A percentile compares a stretch with the other conserved stretches of the same genome.
Conservation (phyloP, 2,888 invertebrate species). For the Synergus itoensis region DNA sequence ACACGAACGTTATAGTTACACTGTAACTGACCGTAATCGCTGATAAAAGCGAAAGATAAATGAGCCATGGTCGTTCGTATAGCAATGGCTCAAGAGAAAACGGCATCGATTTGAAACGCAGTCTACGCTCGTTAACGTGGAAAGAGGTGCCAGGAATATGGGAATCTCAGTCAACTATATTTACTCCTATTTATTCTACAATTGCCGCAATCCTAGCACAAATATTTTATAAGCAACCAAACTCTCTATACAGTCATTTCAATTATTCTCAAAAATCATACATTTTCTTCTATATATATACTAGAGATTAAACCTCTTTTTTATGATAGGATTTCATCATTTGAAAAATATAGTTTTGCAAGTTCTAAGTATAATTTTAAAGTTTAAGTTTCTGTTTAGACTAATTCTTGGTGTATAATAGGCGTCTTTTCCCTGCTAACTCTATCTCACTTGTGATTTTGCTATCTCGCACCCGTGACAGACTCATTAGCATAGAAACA, state of each 20-base stretch:
- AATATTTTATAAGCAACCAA: not conserved
- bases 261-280: not conserved
- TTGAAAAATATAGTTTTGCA: too few relatives aligned
- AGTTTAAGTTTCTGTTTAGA: not conserved
- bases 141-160: conserved; percentile 46
- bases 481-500: conserved; percentile 77
- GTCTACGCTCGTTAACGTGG: conserved; percentile 41
- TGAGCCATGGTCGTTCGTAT: conserved; percentile 49
- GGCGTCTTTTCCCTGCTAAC: conserved; percentile 12
- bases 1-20: conserved; percentile 59
- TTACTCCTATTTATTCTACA: conserved; percentile 53
- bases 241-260: not conserved
- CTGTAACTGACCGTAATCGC: conserved; percentile 60
- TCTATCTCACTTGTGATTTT: conserved; percentile 15
- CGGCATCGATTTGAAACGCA: conserved; percentile 42
- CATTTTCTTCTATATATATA: not conserved
- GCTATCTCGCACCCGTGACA: conserved; percentile 50
- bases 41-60: conserved; percentile 59
- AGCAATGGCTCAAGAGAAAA: conserved; percentile 38
- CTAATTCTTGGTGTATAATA: not conserved
- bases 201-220: conserved; percentile 44
- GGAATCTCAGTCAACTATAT: conserved; percentile 50
- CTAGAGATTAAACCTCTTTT: too few relatives aligned
- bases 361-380: not conserved
- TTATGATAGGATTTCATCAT: too few relatives aligned